Base-by-base conservation (phyloP, 2,888 invertebrate genomes). In the Villa cingulata region DNA sequence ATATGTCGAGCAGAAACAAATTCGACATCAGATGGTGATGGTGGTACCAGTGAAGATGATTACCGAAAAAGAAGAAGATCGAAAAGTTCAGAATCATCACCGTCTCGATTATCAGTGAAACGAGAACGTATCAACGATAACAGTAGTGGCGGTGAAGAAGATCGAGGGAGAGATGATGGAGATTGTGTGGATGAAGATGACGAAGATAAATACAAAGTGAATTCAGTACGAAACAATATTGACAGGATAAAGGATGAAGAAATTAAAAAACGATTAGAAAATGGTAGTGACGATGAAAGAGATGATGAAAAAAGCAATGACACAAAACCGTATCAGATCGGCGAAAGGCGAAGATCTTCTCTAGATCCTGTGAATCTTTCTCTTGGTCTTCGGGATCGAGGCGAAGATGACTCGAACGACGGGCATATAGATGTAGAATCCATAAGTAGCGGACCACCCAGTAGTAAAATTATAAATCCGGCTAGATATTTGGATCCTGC, bases 291-390 rank as follows among this genome's bases (percentile, higher is more conserved):
- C 23, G 59, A 60, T 41, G 59, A 56, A 70, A 73, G 50, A 65
- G 74, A 73, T 51, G 70, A 70, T 34, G 65, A 69, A 20, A 62
- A 60, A 55, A 54, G 61, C 51, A 53, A 63, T 54, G 57, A 64
- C 55, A 16, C 36, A 32, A 42, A 36, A n/a, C 45, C 45, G 18
- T 43, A 51, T 63, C 55, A 69, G 62, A 52, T 62, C 62, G 73
- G 77, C 36, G 76, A 75, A 44, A 71, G 81, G 58, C 73, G 80
- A 62, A 77, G 80, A 67, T 83, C 79, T 66, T 86, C 84, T 43
- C 81, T 85, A 2, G 86, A 86, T 64, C 87, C 87, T 36, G 87
- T 88, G 43, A 88, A 88, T 70, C 73, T 88, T 57, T 86, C 82
- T 27, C 62, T 81, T 48, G 74, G 76, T 45, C 71, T 72, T 51